A percentile compares a stretch with the other conserved stretches of the same genome.
phyloP scores from a whole-genome alignment of 1,140 invertebrate genomes.

The Delia radicum region DNA sequence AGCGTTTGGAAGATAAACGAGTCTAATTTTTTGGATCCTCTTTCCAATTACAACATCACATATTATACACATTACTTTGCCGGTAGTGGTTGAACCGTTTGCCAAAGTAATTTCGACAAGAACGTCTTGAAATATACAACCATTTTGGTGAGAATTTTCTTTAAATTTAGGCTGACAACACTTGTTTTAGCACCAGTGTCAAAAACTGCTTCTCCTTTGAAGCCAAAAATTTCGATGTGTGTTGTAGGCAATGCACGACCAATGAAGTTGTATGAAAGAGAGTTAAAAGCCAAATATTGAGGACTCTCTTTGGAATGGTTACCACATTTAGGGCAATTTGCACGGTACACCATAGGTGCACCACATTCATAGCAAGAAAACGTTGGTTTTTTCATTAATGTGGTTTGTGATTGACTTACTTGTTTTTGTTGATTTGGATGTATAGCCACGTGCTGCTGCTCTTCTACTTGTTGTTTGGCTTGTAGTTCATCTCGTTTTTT shows the following conservation, averaged over 20 bases:
- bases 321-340: not conserved
- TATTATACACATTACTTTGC: not conserved
- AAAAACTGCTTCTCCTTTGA: constrained; percentile 9
- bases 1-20: not conserved
- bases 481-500: not conserved
- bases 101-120: not conserved
- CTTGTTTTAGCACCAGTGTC: constrained; percentile 21
- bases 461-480: not conserved
- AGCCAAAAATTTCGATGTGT: not conserved
- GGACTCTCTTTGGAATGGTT: not conserved
- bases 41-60: not conserved
- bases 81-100: not conserved
- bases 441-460: too few relatives aligned
- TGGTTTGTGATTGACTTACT: too few relatives aligned
- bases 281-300: not conserved
- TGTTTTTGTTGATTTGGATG: not conserved
- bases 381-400: too few relatives aligned
- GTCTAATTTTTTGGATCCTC: not conserved
- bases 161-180: not conserved
- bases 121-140: not conserved
- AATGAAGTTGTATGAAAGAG: not conserved
- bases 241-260: not conserved
- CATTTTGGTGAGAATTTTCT: not conserved
- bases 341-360: not conserved
- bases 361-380: constrained; percentile 26